These are phyloP conservation scores for Cyclina sinensis DNA, from an alignment of 1,140 invertebrate genomes.

Conservation along the genomic window DNA sequence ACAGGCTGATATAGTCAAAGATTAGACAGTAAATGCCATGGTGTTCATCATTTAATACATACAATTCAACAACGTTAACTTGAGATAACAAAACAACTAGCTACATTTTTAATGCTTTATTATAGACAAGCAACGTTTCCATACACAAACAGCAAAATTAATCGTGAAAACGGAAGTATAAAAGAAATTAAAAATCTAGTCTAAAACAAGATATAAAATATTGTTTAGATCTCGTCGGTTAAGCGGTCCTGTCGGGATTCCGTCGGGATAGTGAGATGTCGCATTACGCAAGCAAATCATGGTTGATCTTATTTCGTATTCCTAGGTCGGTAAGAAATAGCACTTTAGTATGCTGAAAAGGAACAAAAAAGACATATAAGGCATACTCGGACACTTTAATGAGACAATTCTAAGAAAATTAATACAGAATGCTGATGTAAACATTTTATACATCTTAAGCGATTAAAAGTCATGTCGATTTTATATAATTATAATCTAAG, in stretches of 20 bases:
- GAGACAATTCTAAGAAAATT: too few species aligned
- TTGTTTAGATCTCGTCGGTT: constrained; percentile 15
- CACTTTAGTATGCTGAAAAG: constrained; percentile 19
- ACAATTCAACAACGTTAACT: too few species aligned
- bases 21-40: too few species aligned
- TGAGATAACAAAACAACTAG: too few species aligned
- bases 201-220: background rate
- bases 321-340: background rate
- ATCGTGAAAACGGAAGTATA: background rate
- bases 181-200: background rate
- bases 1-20: too few species aligned
- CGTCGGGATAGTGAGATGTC: constrained; percentile 39
- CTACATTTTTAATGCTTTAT: constrained; percentile 35
- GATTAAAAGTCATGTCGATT: too few species aligned
- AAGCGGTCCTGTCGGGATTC: constrained; percentile 1
- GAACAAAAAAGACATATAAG: background rate
- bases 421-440: too few species aligned
- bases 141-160: constrained; percentile 32
- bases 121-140: background rate
- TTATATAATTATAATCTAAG: too few species aligned
- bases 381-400: too few species aligned
- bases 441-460: too few species aligned
- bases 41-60: too few species aligned
- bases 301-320: constrained; percentile 22
- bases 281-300: background rate